Conservation (phyloP, 2,797 vertebrate genomes). For the Xerus rutilus region DNA sequence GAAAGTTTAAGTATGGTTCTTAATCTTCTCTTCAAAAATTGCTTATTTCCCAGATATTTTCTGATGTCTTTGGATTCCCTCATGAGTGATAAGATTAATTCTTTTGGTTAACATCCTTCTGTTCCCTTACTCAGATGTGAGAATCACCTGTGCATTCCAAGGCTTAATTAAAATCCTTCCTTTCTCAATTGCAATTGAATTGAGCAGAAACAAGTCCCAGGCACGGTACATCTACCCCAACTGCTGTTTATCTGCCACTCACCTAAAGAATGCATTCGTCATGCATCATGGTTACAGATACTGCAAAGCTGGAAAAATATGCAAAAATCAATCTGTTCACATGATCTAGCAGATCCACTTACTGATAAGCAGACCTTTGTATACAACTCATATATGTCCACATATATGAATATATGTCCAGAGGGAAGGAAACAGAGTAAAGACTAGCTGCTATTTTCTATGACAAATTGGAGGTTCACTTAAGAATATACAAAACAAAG, state of each 20-base stretch:
- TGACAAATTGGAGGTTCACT: neutral
- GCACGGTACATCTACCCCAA: neutral
- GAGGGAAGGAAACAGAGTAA: neutral
- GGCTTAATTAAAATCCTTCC: neutral
- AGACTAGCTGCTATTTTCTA: neutral
- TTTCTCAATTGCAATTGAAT: slow-evolving; percentile 29
- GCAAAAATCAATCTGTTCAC: neutral
- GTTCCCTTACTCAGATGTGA: neutral
- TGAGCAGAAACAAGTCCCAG: neutral
- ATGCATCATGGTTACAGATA: neutral
- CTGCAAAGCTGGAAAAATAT: neutral
- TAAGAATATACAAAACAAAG: slow-evolving; percentile 19
- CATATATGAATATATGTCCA: neutral
- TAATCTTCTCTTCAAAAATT: neutral
- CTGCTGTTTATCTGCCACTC: neutral
- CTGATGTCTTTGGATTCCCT: neutral
- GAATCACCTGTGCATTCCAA: neutral
- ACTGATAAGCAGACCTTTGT: neutral
- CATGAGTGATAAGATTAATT: neutral
- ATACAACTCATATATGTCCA: neutral
- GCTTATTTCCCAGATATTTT: slow-evolving; percentile 1
- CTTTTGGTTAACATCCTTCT: neutral
- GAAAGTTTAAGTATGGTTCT: neutral
- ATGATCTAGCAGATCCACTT: neutral
- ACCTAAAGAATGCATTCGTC: neutral